These are phyloP conservation scores for Thermophis baileyi DNA, from an alignment of 2,113 vertebrate species.

Conservation along the genomic window DNA sequence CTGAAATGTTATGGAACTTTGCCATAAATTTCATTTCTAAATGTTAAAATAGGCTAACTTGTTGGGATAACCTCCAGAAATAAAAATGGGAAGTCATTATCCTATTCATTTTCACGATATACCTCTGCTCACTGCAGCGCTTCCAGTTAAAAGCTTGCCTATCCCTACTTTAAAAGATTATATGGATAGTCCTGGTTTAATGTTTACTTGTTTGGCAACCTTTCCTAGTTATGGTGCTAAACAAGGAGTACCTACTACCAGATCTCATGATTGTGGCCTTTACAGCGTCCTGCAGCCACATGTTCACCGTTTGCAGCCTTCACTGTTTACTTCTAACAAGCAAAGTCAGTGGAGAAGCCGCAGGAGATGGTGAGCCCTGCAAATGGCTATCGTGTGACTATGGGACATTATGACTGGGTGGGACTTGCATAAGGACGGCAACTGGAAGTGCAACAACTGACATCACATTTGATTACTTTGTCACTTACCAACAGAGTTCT, in stretches of 20 bases:
- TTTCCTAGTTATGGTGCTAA: background rate
- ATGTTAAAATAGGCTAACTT: background rate
- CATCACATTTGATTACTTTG: background rate
- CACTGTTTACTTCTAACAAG: background rate
- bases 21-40: background rate
- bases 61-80: background rate
- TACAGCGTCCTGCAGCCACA: background rate
- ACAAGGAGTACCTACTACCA: background rate
- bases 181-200: background rate
- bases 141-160: background rate
- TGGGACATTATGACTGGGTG: background rate
- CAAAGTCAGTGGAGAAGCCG: background rate
- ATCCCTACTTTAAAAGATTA: background rate
- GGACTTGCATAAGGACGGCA: background rate
- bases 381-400: background rate
- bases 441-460: background rate
- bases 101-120: background rate
- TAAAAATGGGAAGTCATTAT: background rate
- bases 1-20: background rate
- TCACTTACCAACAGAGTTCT: background rate
- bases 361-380: background rate
- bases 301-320: background rate
- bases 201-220: background rate
- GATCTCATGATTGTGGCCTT: background rate
- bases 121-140: background rate